Evolutionary conservation across 2,888 invertebrate genomes (phyloP), one percentile per base, ranked within the genome.

Genomic region (Chymomyza procnemis): DNA sequence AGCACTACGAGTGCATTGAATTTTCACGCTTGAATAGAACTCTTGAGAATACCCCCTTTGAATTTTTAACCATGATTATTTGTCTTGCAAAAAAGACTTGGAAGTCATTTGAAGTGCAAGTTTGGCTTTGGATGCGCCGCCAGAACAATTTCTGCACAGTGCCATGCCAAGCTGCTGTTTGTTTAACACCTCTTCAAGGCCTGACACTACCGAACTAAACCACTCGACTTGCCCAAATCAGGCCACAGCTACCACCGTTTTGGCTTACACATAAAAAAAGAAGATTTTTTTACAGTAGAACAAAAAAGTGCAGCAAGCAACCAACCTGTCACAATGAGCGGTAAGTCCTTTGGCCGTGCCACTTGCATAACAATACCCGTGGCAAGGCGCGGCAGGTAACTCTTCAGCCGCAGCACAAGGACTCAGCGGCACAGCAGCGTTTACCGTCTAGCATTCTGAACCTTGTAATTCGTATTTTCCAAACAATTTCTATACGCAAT

Each of bases 381-480:
- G 68, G 74, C 74, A 67, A 48, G 34, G 67, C 80, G 58, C 78
- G 69, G 69, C 80, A 77, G 78, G 78, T 72, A 78, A 78, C 78
- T 69, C 80, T 77, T 78, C 68, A 71, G 66, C 4, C 34, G 34
- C 34, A 41, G 12, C 12, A 41, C 34, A 46, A 19, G 54, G 60
- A 21, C 34, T 4, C 41, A 47, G 60, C 59, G 21, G 48, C 47
- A 48, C 60, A 46, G 60, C 60, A 75, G 76, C 78, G 67, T 71
- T 70, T 65, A 26, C 22, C 61, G 34, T 12, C 34, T 41, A 41
- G 12, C 9, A 41, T 54, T 60, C 57, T 34, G 59, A 58, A 75
- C 71, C 88, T 78, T 80, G 87, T 73, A 84, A 84, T 84, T 84
- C 83, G 88, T 84, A 84, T 88, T 84, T 88, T 61, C 85, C 52